These are phyloP conservation scores for Diachasma alloeum DNA, from an alignment of 1,140 invertebrate species.

Conservation along the genomic window DNA sequence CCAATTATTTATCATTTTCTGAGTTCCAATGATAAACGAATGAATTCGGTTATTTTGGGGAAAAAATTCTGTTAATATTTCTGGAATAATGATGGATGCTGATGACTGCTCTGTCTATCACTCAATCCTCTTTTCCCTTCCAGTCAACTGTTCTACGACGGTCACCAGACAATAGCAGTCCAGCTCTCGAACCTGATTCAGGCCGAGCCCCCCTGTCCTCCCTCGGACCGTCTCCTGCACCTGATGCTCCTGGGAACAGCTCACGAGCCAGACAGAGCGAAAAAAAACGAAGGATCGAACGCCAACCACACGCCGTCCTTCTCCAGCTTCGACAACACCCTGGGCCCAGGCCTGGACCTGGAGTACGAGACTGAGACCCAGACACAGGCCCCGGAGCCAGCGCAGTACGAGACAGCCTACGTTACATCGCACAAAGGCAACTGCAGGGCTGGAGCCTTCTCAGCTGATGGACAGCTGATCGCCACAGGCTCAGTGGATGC, in stretches of 20 bases:
- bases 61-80: too few relatives aligned
- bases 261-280: constrained; percentile 78
- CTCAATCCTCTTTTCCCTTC: constrained; percentile 41
- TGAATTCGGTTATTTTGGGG: too few relatives aligned
- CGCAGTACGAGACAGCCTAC: constrained; percentile 97
- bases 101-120: too few relatives aligned
- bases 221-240: constrained; percentile 90
- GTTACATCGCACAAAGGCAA: constrained; percentile 98
- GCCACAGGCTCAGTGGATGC: constrained; percentile 98
- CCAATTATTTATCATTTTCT: too few relatives aligned
- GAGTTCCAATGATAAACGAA: too few relatives aligned
- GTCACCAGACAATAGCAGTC: constrained; percentile 88
- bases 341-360: constrained; percentile 88
- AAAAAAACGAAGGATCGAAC: constrained; percentile 46
- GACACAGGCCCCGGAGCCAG: constrained; percentile 90
- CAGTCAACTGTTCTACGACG: constrained; percentile 93
- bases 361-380: constrained; percentile 96
- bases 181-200: constrained; percentile 82
- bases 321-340: constrained; percentile 72
- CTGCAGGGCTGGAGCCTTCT: constrained; percentile 94
- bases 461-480: constrained; percentile 92
- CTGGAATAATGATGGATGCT: too few relatives aligned
- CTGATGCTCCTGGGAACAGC: constrained; percentile 87
- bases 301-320: constrained; percentile 69
- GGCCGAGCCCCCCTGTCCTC: constrained; percentile 91